A percentile compares a stretch with the other conserved stretches of the same genome.
These are phyloP conservation scores for Holothuria glaberrima DNA, from an alignment of 35 echinoderm and acorn worm species.

Conservation along the genomic window DNA sequence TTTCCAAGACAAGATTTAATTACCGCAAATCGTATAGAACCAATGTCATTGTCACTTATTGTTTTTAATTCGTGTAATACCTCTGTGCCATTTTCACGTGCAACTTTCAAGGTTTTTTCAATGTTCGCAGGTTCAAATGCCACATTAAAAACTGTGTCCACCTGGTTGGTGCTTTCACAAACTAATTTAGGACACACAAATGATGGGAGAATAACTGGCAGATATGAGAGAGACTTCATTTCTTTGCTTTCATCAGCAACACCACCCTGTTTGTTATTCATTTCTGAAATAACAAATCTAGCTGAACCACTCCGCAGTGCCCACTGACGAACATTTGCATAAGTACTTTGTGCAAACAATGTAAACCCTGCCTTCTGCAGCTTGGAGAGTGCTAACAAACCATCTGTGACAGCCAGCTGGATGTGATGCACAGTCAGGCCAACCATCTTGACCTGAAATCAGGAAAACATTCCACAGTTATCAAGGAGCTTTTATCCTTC, in stretches of 20 bases:
- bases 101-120: constrained; percentile 61
- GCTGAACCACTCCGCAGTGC: constrained; percentile 75
- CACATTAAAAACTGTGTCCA: constrained; percentile 85
- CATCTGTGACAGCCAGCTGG: constrained; percentile 75
- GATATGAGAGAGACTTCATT: background rate
- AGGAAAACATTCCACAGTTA: too few relatives aligned
- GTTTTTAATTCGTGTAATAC: constrained; percentile 61
- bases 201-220: constrained; percentile 1
- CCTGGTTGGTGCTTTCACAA: background rate
- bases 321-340: constrained; percentile 75
- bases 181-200: background rate
- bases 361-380: constrained; percentile 82
- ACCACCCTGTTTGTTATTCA: background rate
- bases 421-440: constrained; percentile 78
- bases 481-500: too few relatives aligned
- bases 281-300: constrained; percentile 78
- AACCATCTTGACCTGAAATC: constrained; percentile 19
- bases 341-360: constrained; percentile 77
- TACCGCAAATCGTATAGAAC: constrained; percentile 62
- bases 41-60: constrained; percentile 42
- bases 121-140: constrained; percentile 86
- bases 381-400: constrained; percentile 67
- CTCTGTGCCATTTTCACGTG: constrained; percentile 64
- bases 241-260: background rate
- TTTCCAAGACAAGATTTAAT: constrained; percentile 91